phyloP scores from a whole-genome alignment of 2,888 invertebrate species.

The Idaea straminata region DNA sequence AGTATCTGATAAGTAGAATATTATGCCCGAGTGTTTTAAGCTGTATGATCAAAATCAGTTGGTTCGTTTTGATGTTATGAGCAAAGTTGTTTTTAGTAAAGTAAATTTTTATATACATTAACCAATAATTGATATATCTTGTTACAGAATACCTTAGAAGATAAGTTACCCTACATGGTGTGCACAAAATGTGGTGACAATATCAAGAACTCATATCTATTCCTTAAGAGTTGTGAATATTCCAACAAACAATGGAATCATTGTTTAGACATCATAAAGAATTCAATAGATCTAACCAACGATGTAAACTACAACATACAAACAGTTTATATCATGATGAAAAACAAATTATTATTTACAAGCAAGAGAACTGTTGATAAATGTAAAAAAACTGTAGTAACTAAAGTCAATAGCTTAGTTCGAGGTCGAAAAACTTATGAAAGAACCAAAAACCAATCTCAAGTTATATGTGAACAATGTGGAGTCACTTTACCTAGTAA shows the following conservation, averaged over 20 bases:
- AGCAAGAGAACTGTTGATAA: slow-evolving; percentile 37
- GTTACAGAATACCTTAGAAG: slow-evolving; percentile 28
- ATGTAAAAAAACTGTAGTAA: slow-evolving; percentile 43
- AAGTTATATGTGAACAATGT: slow-evolving; percentile 52
- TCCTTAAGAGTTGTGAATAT: slow-evolving; percentile 48
- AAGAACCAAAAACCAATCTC: slow-evolving; percentile 31
- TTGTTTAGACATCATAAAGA: slow-evolving; percentile 36
- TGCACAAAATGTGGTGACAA: slow-evolving; percentile 50
- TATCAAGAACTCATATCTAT: slow-evolving; percentile 49
- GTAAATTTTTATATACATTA: too few relatives aligned
- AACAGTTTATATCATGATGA: slow-evolving; percentile 48
- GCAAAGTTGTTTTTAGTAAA: too few relatives aligned
- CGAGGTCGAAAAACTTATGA: slow-evolving; percentile 41
- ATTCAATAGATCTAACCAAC: slow-evolving; percentile 38
- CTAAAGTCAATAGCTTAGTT: slow-evolving; percentile 47
- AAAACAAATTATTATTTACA: slow-evolving; percentile 47
- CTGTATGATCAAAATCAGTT: too few relatives aligned
- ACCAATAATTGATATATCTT: too few relatives aligned
- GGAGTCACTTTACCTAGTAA: slow-evolving; percentile 43
- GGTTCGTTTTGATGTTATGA: too few relatives aligned
- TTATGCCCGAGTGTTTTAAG: too few relatives aligned
- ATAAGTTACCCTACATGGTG: slow-evolving; percentile 49
- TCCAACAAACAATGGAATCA: slow-evolving; percentile 50
- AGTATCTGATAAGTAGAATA: too few relatives aligned
- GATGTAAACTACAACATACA: slow-evolving; percentile 35